Evolutionary conservation across 2,888 invertebrate species (phyloP), one percentile per base, ranked within the genome.

Genomic region (Rhogogaster chlorosoma): DNA sequence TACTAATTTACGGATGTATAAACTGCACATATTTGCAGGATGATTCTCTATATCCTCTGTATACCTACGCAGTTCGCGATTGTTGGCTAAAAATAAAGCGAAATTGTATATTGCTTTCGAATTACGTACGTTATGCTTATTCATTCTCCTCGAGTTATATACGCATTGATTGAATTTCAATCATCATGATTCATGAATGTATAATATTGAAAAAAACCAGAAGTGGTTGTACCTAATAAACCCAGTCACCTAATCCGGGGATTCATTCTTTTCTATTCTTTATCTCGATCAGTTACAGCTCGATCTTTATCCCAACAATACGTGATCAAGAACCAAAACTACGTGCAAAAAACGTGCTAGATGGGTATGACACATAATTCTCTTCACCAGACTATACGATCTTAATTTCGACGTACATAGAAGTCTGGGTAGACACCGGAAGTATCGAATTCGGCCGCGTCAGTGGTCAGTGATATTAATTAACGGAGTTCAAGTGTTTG

Each of bases 401-500:
- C 45, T 15, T 3, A 45, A 12, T 45, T 45, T 45, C 45, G 12
- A 4, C 45, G 15, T 45, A 45, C 15, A 26, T 26, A 26, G 22
- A 9, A 3, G 61, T 26, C 22, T 29, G 26, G 9, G 2, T 22
- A 29, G 10, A 61, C 18, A 29, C 67, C 29, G 29, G 61, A 67
- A 15, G 67, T 67, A 67, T 67, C 32, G 32, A 67, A 67, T 32
- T 67, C 67, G 15, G 67, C 32, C 67, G 67, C 67, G 67, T 67
- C 67, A 67, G 32, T 67, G 67, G 67, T 67, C 67, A 67, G 32
- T 67, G 1, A 67, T 67, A 67, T 67, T 32, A 67, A 67, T 32
- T 67, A 67, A 67, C 32, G 12, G 32, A 67, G 67, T 32, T 67
- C 67, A 26, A 67, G 67, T 67, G 67, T 32, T 67, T 32, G 67